phyloP scores from a whole-genome alignment of 2,797 vertebrate species.

The Takifugu rubripes region DNA sequence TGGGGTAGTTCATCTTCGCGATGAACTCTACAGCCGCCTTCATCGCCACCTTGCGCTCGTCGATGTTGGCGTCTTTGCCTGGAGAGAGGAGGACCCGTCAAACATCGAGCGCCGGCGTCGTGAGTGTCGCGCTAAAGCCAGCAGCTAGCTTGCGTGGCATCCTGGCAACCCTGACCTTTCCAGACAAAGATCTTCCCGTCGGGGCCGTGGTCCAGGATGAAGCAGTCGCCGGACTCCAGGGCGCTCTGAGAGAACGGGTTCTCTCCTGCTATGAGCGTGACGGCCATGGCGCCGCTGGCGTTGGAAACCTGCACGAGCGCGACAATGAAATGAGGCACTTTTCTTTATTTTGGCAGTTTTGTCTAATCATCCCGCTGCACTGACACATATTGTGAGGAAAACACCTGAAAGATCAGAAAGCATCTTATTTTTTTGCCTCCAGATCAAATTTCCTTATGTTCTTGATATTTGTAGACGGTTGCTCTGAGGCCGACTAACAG shows the following conservation, averaged over 20 bases:
- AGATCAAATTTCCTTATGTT: no score
- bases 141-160: not conserved
- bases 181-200: constrained; percentile 96
- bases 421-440: no score
- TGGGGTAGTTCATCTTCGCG: constrained; percentile 93
- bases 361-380: not conserved
- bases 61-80: constrained; percentile 90
- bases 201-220: constrained; percentile 92
- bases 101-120: no score
- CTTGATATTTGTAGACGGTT: no score
- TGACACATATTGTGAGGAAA: no score
- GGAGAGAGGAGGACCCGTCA: not conserved
- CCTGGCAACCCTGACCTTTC: constrained; percentile 79
- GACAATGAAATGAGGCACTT: not conserved
- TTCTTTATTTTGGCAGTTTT: not conserved
- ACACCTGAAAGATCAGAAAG: no score
- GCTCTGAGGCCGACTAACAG: no score
- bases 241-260: constrained; percentile 93
- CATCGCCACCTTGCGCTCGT: constrained; percentile 90
- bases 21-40: constrained; percentile 94
- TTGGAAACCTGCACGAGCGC: constrained; percentile 84
- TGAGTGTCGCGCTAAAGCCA: not conserved
- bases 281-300: constrained; percentile 81
- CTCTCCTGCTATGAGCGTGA: constrained; percentile 90
- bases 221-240: constrained; percentile 90